Evolutionary conservation across 2,888 invertebrate species (phyloP).

Genomic region (Acanthopleura granulata): DNA sequence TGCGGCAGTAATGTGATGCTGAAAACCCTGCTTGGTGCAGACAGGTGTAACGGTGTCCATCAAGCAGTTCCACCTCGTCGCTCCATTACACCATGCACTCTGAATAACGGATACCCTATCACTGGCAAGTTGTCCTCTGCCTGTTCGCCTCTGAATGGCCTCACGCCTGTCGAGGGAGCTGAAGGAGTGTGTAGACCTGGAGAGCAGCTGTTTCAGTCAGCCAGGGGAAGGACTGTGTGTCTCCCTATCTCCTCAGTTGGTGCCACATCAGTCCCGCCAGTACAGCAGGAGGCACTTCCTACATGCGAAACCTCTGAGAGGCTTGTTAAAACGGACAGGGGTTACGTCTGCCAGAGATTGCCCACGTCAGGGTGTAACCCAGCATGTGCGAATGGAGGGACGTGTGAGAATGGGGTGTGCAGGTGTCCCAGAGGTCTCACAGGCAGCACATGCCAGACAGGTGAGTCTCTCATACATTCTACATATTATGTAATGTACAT

Average conservation of each 20-base stretch:
- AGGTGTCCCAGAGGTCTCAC: slow-evolving; percentile 38
- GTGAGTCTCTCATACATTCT: slow-evolving; percentile 30
- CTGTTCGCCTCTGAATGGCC: not conserved
- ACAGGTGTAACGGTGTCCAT: not conserved
- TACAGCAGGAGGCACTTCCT: not conserved
- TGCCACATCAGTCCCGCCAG: not conserved
- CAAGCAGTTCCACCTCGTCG: not conserved
- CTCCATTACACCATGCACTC: not conserved
- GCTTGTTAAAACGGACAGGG: not conserved
- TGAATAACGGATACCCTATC: not conserved
- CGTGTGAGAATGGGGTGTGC: slow-evolving; percentile 38
- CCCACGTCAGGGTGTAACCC: slow-evolving; percentile 36
- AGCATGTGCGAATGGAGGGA: slow-evolving; percentile 44
- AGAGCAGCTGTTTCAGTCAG: not conserved
- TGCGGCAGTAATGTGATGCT: not conserved
- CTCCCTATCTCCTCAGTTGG: not conserved
- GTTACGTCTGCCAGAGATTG: not conserved
- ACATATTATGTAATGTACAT: too few species aligned
- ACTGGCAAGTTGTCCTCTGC: not conserved
- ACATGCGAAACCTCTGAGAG: not conserved
- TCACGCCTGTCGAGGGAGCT: not conserved
- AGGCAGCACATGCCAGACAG: slow-evolving; percentile 42
- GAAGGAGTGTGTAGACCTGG: not conserved
- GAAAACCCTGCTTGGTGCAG: not conserved
- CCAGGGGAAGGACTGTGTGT: not conserved